phyloP scores from a whole-genome alignment of 1,140 invertebrate genomes.

The Riptortus pedestris region DNA sequence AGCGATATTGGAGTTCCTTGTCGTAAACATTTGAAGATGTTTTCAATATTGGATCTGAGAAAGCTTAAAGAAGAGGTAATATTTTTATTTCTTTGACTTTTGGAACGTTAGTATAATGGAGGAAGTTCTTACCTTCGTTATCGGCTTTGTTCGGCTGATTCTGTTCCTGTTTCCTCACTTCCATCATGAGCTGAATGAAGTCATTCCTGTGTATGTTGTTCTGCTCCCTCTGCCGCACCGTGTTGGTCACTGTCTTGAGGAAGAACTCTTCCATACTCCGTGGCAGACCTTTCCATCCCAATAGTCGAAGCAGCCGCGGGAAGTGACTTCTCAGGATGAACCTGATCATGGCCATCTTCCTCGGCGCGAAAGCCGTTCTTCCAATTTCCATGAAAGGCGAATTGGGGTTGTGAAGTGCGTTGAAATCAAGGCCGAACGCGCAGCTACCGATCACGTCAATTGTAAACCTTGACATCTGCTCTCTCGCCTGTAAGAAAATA shows the following conservation, averaged over 20 bases:
- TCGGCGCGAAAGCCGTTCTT: neutral
- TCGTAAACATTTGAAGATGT: too few relatives aligned
- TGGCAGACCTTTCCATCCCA: constrained; percentile 11
- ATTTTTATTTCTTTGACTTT: too few relatives aligned
- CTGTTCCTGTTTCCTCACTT: neutral
- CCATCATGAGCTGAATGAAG: neutral
- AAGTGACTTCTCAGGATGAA: neutral
- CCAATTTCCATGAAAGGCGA: neutral
- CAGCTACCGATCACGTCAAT: neutral
- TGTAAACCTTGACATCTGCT: neutral
- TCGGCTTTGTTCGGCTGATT: neutral
- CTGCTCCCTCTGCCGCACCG: neutral
- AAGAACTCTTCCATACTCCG: too few relatives aligned
- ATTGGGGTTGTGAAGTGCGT: neutral
- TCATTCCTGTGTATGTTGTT: neutral
- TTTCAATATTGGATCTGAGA: too few relatives aligned
- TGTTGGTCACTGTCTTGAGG: neutral
- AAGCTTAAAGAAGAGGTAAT: too few relatives aligned
- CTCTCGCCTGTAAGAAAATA: neutral
- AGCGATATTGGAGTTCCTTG: too few relatives aligned
- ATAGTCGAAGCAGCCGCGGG: constrained; percentile 23
- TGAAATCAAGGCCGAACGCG: neutral
- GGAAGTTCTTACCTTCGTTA: neutral
- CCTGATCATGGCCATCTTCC: too few relatives aligned
- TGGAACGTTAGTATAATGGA: too few relatives aligned